Evolutionary conservation across 2,888 invertebrate genomes (phyloP).

Genomic region (Platycheirus rosarum): DNA sequence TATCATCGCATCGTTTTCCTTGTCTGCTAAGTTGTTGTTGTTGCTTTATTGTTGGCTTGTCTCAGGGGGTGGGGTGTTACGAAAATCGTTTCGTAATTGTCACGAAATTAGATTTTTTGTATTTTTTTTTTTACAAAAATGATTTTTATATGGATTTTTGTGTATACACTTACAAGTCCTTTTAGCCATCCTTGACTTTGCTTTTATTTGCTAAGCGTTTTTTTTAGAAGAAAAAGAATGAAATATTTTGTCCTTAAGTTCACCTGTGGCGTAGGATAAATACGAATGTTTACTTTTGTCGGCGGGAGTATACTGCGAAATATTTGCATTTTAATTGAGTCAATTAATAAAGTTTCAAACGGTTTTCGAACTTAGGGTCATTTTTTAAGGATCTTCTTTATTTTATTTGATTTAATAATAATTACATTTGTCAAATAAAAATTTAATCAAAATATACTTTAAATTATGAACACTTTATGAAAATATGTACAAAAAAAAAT

Average conservation of each 20-base stretch:
- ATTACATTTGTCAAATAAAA: constrained; percentile 39
- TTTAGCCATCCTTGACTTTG: constrained; percentile 25
- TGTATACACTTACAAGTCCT: constrained; percentile 2
- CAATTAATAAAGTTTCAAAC: constrained; percentile 72
- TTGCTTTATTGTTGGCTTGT: neutral
- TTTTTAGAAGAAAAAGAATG: constrained; percentile 13
- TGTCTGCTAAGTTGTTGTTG: neutral
- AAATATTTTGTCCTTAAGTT: neutral
- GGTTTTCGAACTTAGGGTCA: constrained; percentile 61
- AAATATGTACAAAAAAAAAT: no score
- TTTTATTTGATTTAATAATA: constrained; percentile 26
- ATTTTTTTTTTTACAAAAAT: constrained; percentile 41
- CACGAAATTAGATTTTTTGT: constrained; percentile 69
- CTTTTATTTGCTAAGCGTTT: constrained; percentile 30
- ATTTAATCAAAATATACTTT: no score
- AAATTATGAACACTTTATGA: no score
- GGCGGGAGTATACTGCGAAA: constrained; percentile 1
- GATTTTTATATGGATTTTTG: constrained; percentile 46
- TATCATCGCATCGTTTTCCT: constrained; percentile 51
- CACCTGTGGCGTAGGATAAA: constrained; percentile 5
- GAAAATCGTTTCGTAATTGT: constrained; percentile 68
- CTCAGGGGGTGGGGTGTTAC: constrained; percentile 30
- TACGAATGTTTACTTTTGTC: neutral
- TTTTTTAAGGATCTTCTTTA: constrained; percentile 8
- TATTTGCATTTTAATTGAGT: constrained; percentile 73